Conservation (phyloP, 2,888 invertebrate species). For the Toxonevra muliebris region DNA sequence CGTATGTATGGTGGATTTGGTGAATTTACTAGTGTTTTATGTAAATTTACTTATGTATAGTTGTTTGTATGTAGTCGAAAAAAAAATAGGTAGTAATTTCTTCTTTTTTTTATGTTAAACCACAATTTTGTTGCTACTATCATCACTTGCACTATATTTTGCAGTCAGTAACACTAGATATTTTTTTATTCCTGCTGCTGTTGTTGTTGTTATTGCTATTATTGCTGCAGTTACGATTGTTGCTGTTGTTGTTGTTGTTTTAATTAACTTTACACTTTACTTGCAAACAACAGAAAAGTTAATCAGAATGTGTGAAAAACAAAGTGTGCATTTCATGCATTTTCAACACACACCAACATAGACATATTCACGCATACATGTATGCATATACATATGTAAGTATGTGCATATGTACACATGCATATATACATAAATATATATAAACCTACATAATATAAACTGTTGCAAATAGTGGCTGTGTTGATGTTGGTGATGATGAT, state of each 20-base stretch:
- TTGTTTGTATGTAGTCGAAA: neutral
- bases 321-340: slow-evolving; percentile 53
- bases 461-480: neutral
- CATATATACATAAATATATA: slow-evolving; percentile 4
- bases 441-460: neutral
- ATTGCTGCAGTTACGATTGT: slow-evolving; percentile 3
- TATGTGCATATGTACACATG: slow-evolving; percentile 8
- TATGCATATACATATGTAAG: slow-evolving; percentile 5
- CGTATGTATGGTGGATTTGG: slow-evolving; percentile 20
- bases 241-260: slow-evolving; percentile 8
- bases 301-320: slow-evolving; percentile 61
- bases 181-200: neutral
- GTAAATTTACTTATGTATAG: slow-evolving; percentile 6
- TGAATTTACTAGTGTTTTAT: slow-evolving; percentile 20
- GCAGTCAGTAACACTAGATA: too few relatives aligned
- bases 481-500: neutral
- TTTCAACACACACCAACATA: slow-evolving; percentile 36
- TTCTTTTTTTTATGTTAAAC: neutral
- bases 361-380: slow-evolving; percentile 15
- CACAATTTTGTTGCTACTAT: too few relatives aligned
- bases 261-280: slow-evolving; percentile 42
- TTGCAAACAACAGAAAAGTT: slow-evolving; percentile 47
- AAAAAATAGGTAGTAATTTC: slow-evolving; percentile 16
- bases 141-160: too few relatives aligned
- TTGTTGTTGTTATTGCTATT: neutral